Percentiles rank a stretch among this genome's conserved stretches.
phyloP scores from a whole-genome alignment of 1,140 invertebrate species.

The Sarcophaga bullata region DNA sequence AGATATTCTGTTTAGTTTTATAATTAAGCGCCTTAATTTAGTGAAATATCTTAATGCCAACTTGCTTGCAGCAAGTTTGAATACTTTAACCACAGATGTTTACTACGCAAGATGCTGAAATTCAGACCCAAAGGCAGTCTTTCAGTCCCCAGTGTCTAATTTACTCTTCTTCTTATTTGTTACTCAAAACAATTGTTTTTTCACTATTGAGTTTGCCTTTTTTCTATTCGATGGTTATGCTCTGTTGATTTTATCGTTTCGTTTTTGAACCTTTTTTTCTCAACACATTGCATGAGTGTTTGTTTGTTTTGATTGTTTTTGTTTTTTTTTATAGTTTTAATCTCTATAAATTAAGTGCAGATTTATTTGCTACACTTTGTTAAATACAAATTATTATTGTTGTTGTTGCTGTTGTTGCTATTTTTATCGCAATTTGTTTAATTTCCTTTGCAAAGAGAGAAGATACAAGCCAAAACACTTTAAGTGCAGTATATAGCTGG shows the following conservation, averaged over 20 bases:
- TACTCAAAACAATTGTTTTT: too few species aligned
- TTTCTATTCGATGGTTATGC: not conserved
- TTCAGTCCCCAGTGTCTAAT: too few species aligned
- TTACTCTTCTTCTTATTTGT: too few species aligned
- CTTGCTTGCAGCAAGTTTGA: too few species aligned
- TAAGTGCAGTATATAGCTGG: not conserved
- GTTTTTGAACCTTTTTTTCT: not conserved
- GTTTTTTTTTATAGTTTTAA: not conserved
- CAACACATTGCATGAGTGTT: not conserved
- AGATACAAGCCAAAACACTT: too few species aligned
- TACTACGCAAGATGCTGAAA: too few species aligned
- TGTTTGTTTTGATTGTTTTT: not conserved
- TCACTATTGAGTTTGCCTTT: too few species aligned
- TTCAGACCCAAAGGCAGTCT: too few species aligned
- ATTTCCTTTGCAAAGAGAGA: not conserved
- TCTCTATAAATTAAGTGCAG: slow-evolving; percentile 7
- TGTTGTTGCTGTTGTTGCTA: not conserved
- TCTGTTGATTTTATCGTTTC: not conserved
- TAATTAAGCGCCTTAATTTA: too few species aligned
- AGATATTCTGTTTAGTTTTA: too few species aligned
- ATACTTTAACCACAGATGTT: too few species aligned
- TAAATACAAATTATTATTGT: not conserved
- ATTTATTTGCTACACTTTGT: slow-evolving; percentile 22
- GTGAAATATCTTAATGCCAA: too few species aligned
- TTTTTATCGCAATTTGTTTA: not conserved